These are phyloP conservation scores for Benitochromis conjunctus DNA, from an alignment of 2,113 vertebrate genomes.

Conservation along the genomic window DNA sequence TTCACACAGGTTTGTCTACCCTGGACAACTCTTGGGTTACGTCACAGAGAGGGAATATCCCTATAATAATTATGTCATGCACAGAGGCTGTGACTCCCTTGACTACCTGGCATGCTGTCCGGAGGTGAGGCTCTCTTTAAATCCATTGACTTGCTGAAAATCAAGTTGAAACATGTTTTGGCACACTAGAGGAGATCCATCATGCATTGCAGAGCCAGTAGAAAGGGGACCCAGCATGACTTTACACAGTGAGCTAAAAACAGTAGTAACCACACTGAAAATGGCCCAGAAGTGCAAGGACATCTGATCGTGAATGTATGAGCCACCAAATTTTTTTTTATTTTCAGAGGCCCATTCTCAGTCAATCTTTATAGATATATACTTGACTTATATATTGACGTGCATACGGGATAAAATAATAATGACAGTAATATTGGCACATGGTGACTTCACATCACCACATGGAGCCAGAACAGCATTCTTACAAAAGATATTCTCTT, in stretches of 20 bases:
- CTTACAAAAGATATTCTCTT: neutral
- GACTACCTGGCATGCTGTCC: neutral
- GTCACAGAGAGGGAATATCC: neutral
- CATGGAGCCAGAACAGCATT: neutral
- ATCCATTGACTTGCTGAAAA: neutral
- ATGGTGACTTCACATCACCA: neutral
- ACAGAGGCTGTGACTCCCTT: neutral
- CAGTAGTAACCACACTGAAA: neutral
- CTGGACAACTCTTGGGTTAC: too few relatives aligned
- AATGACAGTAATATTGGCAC: neutral
- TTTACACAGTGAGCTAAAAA: neutral
- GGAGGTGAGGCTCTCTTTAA: neutral
- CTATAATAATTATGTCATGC: neutral
- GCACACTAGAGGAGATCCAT: neutral
- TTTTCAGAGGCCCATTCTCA: neutral
- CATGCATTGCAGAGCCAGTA: neutral
- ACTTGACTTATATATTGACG: neutral
- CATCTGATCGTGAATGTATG: neutral
- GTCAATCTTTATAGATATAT: neutral
- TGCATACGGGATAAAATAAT: neutral
- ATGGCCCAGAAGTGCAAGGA: fast-evolving
- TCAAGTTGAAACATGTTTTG: neutral
- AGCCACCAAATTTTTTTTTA: neutral
- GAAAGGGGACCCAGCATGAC: neutral
- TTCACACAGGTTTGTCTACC: too few relatives aligned